These are phyloP conservation scores for Chaetogeoica ovagalla DNA, from an alignment of 2,888 invertebrate species.

Conservation along the genomic window DNA sequence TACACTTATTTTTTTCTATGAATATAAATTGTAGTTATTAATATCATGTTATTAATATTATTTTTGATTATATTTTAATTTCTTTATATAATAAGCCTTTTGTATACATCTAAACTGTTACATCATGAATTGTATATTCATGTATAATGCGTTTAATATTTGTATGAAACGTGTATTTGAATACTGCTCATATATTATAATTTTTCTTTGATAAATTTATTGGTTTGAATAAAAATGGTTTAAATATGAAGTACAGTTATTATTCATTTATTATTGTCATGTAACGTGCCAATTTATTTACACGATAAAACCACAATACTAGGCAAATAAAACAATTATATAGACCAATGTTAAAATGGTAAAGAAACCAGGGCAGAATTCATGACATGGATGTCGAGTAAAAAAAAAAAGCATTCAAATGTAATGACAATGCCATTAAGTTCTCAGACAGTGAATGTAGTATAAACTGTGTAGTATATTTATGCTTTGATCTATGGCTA, in stretches of 20 bases:
- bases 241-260: not conserved
- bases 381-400: no score
- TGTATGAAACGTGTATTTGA: conserved; percentile 11
- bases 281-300: no score
- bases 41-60: not conserved
- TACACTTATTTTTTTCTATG: conserved; percentile 6
- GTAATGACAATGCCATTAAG: no score
- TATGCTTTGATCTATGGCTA: no score
- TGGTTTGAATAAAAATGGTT: conserved; percentile 4
- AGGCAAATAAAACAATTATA: no score
- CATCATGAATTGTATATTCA: not conserved
- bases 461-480: no score
- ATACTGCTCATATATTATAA: conserved; percentile 20
- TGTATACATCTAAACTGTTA: conserved; percentile 9
- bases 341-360: no score
- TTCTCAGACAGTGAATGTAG: no score
- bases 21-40: conserved; percentile 5
- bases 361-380: no score
- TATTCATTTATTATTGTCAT: not conserved
- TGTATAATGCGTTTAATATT: not conserved
- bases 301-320: no score
- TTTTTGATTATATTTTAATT: conserved; percentile 13
- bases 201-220: conserved; percentile 22
- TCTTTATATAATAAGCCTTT: not conserved
- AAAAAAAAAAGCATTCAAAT: no score